phyloP scores from a whole-genome alignment of 1,140 invertebrate species.

The Monochamus saltuarius region DNA sequence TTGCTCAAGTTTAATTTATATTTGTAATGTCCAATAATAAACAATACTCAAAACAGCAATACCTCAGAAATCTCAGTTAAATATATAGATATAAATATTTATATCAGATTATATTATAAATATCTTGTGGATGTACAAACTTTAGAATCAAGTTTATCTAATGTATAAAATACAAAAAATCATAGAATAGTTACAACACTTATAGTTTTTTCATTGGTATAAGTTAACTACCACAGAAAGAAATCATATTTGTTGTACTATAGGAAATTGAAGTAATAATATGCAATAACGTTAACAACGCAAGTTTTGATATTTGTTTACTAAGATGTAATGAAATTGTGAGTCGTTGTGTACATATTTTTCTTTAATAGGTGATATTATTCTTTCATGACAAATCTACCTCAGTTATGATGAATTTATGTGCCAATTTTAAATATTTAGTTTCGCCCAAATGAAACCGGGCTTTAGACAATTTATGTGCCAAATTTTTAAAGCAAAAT shows the following conservation, averaged over 20 bases:
- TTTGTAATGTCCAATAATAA: conserved; percentile 26
- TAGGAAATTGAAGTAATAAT: conserved; percentile 39
- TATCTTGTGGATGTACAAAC: conserved; percentile 44
- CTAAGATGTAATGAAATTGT: conserved; percentile 36
- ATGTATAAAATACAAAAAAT: conserved; percentile 25
- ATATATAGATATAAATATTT: conserved; percentile 46
- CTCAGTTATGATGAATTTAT: conserved; percentile 45
- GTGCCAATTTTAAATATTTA: conserved; percentile 42
- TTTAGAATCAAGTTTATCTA: conserved; percentile 33
- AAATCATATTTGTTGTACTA: neutral
- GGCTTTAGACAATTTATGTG: conserved; percentile 24
- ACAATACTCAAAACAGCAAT: conserved; percentile 48
- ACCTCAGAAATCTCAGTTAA: conserved; percentile 50
- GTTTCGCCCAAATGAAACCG: conserved; percentile 13
- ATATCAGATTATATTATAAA: conserved; percentile 38
- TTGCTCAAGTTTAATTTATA: conserved; percentile 24
- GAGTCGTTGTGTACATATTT: conserved; percentile 34
- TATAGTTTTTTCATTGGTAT: conserved; percentile 4
- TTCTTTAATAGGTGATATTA: conserved; percentile 40
- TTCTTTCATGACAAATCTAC: conserved; percentile 46
- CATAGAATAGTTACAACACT: neutral
- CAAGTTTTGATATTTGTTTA: conserved; percentile 45
- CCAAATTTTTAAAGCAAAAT: conserved; percentile 26
- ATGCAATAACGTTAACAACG: conserved; percentile 46
- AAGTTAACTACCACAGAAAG: neutral